Percentiles rank a stretch among this genome's conserved stretches.
Evolutionary conservation across 2,888 invertebrate species (phyloP).

Genomic region (Diadegma fenestrale): DNA sequence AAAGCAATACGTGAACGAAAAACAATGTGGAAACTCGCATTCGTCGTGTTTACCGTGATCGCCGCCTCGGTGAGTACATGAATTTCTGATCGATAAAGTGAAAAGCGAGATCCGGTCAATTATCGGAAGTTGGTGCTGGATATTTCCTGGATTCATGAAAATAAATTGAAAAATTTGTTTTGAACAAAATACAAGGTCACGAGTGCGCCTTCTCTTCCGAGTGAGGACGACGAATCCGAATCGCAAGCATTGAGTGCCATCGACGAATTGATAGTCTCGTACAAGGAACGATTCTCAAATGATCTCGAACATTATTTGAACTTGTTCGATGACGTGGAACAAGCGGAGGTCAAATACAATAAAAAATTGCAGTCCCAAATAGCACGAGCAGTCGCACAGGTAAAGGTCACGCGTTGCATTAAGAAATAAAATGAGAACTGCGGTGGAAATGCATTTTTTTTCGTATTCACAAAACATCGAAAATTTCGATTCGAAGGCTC

Average conservation of each 20-base stretch:
- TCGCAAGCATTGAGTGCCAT: neutral
- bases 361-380: neutral
- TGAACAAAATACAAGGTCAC: neutral
- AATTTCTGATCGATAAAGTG: neutral
- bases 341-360: neutral
- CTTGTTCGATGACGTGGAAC: neutral
- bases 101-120: neutral
- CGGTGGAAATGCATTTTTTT: neutral
- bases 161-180: neutral
- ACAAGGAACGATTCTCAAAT: neutral
- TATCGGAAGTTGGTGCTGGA: neutral
- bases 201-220: neutral
- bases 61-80: conserved; percentile 4
- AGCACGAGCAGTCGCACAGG: neutral
- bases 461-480: neutral
- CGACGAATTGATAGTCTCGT: neutral
- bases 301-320: neutral
- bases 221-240: neutral
- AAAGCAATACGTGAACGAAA: neutral
- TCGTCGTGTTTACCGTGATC: neutral
- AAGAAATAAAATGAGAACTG: neutral
- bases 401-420: neutral
- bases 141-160: neutral
- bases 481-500: neutral
- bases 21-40: conserved; percentile 2